These are phyloP conservation scores for Calvadosia cruxmelitensis DNA, from an alignment of 30 jellyfish, hydroid and myxozoan genomes.

Conservation along the genomic window DNA sequence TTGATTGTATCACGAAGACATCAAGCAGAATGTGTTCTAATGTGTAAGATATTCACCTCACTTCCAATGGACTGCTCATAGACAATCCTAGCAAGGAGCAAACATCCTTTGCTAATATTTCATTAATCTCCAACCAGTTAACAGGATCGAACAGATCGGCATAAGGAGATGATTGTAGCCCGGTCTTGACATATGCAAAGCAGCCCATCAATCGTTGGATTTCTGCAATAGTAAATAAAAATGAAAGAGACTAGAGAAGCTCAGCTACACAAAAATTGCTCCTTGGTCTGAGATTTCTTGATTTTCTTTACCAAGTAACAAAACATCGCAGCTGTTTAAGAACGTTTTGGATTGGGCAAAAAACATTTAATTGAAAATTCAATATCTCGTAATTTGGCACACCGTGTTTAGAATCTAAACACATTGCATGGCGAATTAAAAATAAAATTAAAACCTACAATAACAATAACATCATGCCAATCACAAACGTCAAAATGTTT, in stretches of 20 bases:
- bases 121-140: constrained; percentile 79
- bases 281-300: no score
- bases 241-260: background rate
- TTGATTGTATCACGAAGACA: no score
- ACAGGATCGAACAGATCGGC: constrained; percentile 80
- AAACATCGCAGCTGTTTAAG: no score
- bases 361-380: background rate
- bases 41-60: no score
- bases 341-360: no score
- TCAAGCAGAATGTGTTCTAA: no score
- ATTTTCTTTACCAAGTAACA: no score
- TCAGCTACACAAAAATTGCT: background rate
- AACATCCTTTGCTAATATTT: constrained; percentile 82
- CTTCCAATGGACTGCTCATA: constrained; percentile 94
- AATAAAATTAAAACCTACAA: background rate
- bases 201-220: constrained; percentile 90
- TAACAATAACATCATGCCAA: no score
- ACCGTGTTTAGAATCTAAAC: no score
- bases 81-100: constrained; percentile 84
- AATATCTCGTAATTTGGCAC: no score
- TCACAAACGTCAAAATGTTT: no score
- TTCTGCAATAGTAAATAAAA: constrained; percentile 43
- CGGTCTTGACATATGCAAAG: constrained; percentile 73
- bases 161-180: constrained; percentile 74
- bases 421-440: background rate